Evolutionary conservation across 2,797 vertebrate genomes (phyloP).

Genomic region (Darevskia nairensis): DNA sequence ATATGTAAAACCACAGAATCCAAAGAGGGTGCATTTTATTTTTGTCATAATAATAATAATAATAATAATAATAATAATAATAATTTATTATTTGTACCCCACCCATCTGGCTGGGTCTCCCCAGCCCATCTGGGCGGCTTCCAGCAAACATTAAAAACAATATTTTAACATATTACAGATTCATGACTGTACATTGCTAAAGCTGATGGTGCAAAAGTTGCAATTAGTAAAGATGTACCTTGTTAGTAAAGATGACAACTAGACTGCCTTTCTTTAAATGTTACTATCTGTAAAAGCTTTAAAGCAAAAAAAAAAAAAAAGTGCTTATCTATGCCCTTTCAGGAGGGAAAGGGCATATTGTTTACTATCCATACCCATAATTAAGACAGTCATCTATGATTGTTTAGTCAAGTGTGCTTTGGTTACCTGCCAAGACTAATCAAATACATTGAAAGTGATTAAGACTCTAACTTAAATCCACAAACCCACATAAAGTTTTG

Average conservation of each 20-base stretch:
- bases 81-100: too few species aligned
- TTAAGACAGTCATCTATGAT: neutral
- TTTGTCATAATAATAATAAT: too few species aligned
- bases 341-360: neutral
- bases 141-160: too few species aligned
- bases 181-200: neutral
- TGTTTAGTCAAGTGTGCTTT: slow-evolving; percentile 19
- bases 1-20: too few species aligned
- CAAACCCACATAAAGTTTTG: slow-evolving; percentile 4
- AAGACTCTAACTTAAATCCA: slow-evolving; percentile 10
- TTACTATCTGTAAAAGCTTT: neutral
- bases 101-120: too few species aligned
- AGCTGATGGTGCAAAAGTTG: neutral
- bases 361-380: neutral
- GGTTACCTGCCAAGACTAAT: slow-evolving; percentile 21
- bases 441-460: slow-evolving; percentile 17
- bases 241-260: neutral
- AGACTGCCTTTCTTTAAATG: neutral
- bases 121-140: too few species aligned
- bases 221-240: neutral
- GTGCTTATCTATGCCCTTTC: neutral
- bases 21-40: too few species aligned
- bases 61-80: too few species aligned
- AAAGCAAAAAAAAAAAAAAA: slow-evolving; percentile 12
- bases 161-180: too few species aligned